Evolutionary conservation across 2,797 vertebrate genomes (phyloP).

Genomic region (Hyperoplus lanceolatus): DNA sequence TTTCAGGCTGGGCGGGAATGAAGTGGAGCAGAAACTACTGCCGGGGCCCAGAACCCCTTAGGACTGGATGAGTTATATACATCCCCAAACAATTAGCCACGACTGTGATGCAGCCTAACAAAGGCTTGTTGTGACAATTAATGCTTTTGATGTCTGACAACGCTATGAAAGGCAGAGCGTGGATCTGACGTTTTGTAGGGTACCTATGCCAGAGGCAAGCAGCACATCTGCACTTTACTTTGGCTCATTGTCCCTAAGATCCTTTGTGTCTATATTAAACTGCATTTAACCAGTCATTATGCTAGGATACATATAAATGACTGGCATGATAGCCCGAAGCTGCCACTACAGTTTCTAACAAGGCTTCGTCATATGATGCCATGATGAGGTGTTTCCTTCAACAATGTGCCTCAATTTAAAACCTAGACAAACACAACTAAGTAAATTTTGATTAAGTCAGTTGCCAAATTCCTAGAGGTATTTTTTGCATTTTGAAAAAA

Average conservation of each 20-base stretch:
- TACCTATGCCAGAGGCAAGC: constrained; percentile 20
- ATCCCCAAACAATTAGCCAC: constrained; percentile 60
- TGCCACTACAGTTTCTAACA: not conserved
- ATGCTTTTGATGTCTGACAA: constrained; percentile 51
- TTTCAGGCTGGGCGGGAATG: constrained; percentile 46
- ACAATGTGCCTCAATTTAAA: not conserved
- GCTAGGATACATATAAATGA: constrained; percentile 47
- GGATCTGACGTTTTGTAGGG: constrained; percentile 9
- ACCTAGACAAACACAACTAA: not conserved
- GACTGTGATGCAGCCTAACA: constrained; percentile 48
- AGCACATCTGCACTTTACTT: constrained; percentile 42
- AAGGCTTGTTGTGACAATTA: constrained; percentile 65
- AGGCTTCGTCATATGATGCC: not conserved
- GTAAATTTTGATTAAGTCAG: not conserved
- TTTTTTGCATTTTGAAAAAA: not conserved
- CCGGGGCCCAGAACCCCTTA: constrained; percentile 50
- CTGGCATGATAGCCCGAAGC: constrained; percentile 12
- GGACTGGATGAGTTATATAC: constrained; percentile 54
- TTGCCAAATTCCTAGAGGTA: not conserved
- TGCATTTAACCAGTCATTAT: constrained; percentile 53
- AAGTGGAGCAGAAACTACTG: constrained; percentile 80
- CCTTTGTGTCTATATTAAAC: constrained; percentile 40
- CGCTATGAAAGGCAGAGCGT: constrained; percentile 28
- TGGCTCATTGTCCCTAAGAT: constrained; percentile 30
- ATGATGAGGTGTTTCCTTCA: not conserved